Evolutionary conservation across 2,113 vertebrate genomes (phyloP).

Genomic region (Dromaius novaehollandiae): DNA sequence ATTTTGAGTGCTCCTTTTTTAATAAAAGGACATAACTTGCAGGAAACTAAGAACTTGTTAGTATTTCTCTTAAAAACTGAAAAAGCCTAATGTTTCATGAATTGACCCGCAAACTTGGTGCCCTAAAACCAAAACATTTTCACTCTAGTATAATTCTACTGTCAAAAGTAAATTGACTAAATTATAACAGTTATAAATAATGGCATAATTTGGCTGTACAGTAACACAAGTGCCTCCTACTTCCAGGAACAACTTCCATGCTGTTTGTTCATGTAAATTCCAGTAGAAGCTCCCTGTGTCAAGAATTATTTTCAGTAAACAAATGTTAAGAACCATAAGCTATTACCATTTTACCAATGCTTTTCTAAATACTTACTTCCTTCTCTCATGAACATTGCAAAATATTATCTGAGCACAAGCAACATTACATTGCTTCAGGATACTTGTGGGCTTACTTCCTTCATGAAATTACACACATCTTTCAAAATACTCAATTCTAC

Average conservation of each 20-base stretch:
- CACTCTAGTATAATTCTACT: background rate
- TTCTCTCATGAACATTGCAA: conserved; percentile 59
- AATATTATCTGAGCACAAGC: conserved; percentile 32
- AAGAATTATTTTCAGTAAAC: conserved; percentile 45
- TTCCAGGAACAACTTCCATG: background rate
- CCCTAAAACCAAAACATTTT: background rate
- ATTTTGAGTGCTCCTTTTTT: background rate
- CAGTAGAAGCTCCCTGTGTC: background rate
- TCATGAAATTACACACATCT: conserved; percentile 11
- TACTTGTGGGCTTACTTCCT: background rate
- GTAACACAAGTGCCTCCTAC: background rate
- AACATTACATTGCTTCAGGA: conserved; percentile 25
- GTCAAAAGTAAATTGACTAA: background rate
- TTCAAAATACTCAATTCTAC: conserved; percentile 35
- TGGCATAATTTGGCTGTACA: background rate
- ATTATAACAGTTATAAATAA: background rate
- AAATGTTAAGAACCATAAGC: conserved; percentile 46
- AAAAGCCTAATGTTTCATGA: background rate
- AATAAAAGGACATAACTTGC: background rate
- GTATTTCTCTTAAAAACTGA: background rate
- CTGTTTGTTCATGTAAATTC: background rate
- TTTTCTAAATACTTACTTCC: conserved; percentile 61
- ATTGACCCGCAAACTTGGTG: background rate
- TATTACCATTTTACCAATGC: conserved; percentile 38
- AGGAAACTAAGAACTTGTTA: background rate